Evolutionary conservation across 2,797 vertebrate genomes (phyloP).

Genomic region (Gobionotothen gibberifrons): DNA sequence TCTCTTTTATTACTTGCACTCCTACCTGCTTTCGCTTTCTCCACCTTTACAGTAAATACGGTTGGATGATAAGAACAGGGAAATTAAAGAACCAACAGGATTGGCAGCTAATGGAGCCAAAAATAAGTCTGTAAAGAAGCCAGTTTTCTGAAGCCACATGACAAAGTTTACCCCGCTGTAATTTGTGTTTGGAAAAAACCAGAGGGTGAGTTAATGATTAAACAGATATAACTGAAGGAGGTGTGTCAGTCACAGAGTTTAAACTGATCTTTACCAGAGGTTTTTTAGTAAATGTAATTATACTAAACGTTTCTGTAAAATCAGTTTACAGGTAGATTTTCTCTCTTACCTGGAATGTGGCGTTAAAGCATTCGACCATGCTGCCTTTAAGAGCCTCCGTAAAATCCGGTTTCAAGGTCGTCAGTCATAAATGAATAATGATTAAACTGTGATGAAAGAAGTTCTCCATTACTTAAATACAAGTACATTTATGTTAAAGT

Average conservation of each 20-base stretch:
- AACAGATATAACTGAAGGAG: not conserved
- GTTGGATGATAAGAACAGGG: not conserved
- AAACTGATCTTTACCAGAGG: not conserved
- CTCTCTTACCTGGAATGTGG: conserved; percentile 45
- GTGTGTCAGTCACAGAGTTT: not conserved
- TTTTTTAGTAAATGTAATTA: not conserved
- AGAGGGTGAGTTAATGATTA: conserved; percentile 31
- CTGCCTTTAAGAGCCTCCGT: not conserved
- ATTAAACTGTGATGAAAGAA: not conserved
- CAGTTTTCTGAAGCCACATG: not conserved
- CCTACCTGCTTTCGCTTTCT: conserved; percentile 27
- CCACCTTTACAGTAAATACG: fast-evolving
- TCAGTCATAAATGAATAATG: not conserved
- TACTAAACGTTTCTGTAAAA: not conserved
- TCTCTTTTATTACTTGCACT: not conserved
- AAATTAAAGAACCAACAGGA: fast-evolving
- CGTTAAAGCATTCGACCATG: not conserved
- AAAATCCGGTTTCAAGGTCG: not conserved
- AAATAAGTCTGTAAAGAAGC: not conserved
- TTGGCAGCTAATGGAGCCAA: too few species aligned
- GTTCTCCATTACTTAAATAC: not conserved
- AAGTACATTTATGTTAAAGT: not conserved
- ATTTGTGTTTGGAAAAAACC: not conserved
- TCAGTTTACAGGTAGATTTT: conserved; percentile 7
- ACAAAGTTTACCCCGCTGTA: conserved; percentile 4